phyloP scores from a whole-genome alignment of 2,797 vertebrate species.

The Dendrocincla fuliginosa region DNA sequence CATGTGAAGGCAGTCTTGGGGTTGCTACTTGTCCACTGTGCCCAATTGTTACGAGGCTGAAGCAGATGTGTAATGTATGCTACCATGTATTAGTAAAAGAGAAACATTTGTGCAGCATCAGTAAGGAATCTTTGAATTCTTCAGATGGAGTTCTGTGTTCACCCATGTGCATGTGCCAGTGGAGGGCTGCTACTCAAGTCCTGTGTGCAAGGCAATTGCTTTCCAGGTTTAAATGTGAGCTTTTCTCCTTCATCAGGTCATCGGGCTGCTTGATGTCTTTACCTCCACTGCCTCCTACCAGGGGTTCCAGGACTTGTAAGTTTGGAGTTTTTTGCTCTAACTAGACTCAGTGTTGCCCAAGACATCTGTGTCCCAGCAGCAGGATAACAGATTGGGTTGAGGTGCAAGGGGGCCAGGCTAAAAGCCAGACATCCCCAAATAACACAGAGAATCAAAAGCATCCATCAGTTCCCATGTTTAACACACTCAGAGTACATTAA shows the following conservation, averaged over 20 bases:
- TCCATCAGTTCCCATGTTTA: background rate
- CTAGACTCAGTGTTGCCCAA: background rate
- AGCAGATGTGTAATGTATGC: background rate
- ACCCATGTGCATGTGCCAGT: accelerated
- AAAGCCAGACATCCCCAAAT: background rate
- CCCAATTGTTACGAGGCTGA: background rate
- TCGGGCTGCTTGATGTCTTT: constrained; percentile 93
- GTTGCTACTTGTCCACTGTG: background rate
- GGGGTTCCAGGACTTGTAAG: constrained; percentile 95
- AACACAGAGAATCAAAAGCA: background rate
- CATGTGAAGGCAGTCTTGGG: background rate
- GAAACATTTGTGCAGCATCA: background rate
- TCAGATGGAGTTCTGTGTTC: background rate
- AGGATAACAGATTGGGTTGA: accelerated
- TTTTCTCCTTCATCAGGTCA: constrained; percentile 82
- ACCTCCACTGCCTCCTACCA: constrained; percentile 84
- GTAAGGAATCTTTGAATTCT: background rate
- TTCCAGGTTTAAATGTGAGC: background rate
- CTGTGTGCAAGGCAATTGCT: background rate
- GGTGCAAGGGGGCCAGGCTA: background rate
- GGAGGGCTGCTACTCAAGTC: background rate
- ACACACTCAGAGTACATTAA: background rate
- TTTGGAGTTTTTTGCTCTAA: constrained; percentile 1
- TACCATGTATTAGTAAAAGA: background rate
- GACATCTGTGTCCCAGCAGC: background rate